These are phyloP conservation scores for Slavum lentiscoides DNA, from an alignment of 2,888 invertebrate genomes.

Conservation along the genomic window DNA sequence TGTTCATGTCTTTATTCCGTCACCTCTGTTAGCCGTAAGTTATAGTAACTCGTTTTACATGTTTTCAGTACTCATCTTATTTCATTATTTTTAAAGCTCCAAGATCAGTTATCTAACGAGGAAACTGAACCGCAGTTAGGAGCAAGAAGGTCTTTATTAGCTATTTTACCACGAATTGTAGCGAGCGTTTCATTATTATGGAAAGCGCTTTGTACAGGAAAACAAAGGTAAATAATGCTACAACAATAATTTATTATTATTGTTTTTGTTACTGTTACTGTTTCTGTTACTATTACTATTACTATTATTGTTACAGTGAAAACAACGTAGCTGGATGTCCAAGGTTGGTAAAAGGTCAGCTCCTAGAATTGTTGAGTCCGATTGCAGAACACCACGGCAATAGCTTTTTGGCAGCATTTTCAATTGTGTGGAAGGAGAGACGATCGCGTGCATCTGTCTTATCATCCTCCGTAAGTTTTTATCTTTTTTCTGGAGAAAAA, in stretches of 20 bases:
- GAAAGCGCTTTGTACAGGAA: slow-evolving; percentile 68
- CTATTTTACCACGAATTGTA: slow-evolving; percentile 79
- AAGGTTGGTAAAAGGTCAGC: slow-evolving; percentile 74
- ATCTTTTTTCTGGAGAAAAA: not conserved
- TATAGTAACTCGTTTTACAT: not conserved
- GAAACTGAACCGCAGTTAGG: slow-evolving; percentile 51
- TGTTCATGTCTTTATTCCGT: slow-evolving; percentile 77
- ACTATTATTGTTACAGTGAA: slow-evolving; percentile 40
- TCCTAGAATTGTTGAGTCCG: slow-evolving; percentile 81
- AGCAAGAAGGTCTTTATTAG: slow-evolving; percentile 75
- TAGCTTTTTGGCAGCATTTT: slow-evolving; percentile 79
- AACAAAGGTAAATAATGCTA: slow-evolving; percentile 62
- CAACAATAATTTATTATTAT: too few relatives aligned
- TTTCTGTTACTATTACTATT: not conserved
- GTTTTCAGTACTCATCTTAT: not conserved
- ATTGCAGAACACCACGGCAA: slow-evolving; percentile 80
- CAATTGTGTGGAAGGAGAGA: slow-evolving; percentile 82
- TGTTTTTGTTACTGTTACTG: not conserved
- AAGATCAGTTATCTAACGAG: slow-evolving; percentile 47
- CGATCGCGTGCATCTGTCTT: slow-evolving; percentile 62
- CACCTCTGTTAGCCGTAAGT: slow-evolving; percentile 60
- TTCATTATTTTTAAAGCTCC: slow-evolving; percentile 30
- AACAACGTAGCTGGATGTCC: slow-evolving; percentile 66
- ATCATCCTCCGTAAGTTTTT: slow-evolving; percentile 40
- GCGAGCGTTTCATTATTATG: slow-evolving; percentile 78